phyloP scores from a whole-genome alignment of 2,797 vertebrate species.

The Hoplostethus mediterraneus region DNA sequence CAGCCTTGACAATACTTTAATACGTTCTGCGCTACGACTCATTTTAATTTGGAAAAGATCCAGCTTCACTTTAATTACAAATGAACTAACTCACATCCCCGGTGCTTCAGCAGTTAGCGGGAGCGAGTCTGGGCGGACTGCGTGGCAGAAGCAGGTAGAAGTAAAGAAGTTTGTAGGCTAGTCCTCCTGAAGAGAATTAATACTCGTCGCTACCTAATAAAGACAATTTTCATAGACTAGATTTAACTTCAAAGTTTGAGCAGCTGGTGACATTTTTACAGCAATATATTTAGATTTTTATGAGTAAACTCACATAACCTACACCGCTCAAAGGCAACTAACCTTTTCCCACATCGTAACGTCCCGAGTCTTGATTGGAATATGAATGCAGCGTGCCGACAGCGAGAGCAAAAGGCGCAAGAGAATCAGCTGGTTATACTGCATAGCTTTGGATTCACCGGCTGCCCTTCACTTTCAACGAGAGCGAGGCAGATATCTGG shows the following conservation, averaged over 20 bases:
- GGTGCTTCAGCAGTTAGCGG: constrained; percentile 49
- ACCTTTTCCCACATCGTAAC: not conserved
- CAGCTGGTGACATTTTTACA: not conserved
- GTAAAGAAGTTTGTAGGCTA: constrained; percentile 11
- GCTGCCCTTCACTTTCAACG: not conserved
- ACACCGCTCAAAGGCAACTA: too few relatives aligned
- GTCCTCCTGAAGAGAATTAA: constrained; percentile 22
- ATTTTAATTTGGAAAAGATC: constrained; percentile 58
- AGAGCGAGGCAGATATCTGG: too few relatives aligned
- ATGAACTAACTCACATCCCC: constrained; percentile 45
- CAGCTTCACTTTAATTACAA: constrained; percentile 62
- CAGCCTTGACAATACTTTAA: constrained; percentile 43
- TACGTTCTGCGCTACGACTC: constrained; percentile 45
- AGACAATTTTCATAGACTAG: too few relatives aligned
- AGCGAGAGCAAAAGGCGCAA: not conserved
- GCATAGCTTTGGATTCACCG: not conserved
- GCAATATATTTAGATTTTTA: not conserved
- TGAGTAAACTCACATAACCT: not conserved
- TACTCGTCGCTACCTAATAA: not conserved
- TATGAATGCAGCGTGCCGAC: not conserved
- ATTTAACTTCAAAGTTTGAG: too few relatives aligned
- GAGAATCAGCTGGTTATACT: not conserved
- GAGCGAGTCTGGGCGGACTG: constrained; percentile 24
- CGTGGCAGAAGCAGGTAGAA: constrained; percentile 21
- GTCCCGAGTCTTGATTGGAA: not conserved